Conservation (phyloP, 2,888 invertebrate species). For the Pandemis heparana region DNA sequence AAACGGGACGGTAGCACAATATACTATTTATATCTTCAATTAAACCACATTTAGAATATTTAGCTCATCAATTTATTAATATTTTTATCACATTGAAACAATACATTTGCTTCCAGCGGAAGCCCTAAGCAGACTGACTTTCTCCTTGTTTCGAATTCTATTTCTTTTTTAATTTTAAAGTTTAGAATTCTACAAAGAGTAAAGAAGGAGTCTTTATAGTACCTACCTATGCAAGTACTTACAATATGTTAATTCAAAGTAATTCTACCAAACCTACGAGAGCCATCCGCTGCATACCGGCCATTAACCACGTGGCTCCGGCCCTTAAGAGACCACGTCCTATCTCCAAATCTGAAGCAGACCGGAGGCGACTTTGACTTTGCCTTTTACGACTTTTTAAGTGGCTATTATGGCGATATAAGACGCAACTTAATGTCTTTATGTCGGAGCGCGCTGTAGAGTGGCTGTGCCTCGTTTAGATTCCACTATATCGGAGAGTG, state of each 20-base stretch:
- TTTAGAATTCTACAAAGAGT: too few relatives aligned
- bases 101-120: too few relatives aligned
- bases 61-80: too few relatives aligned
- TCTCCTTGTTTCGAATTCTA: too few relatives aligned
- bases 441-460: conserved; percentile 57
- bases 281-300: neutral
- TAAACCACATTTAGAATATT: too few relatives aligned
- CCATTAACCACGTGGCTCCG: conserved; percentile 24
- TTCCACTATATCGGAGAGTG: neutral
- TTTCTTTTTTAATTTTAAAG: too few relatives aligned
- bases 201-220: too few relatives aligned
- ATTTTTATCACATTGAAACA: too few relatives aligned
- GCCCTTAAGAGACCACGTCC: conserved; percentile 31
- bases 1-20: too few relatives aligned
- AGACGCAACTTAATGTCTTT: conserved; percentile 73
- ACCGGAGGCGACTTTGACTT: conserved; percentile 63
- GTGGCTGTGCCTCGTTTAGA: conserved; percentile 59
- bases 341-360: conserved; percentile 58
- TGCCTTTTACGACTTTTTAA: conserved; percentile 79
- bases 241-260: neutral
- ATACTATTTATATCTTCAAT: too few relatives aligned
- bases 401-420: conserved; percentile 75
- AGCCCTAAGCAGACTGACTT: too few relatives aligned
- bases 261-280: neutral
- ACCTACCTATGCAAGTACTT: too few relatives aligned